phyloP scores from a whole-genome alignment of 2,888 invertebrate species.

The Gnatocerus cornutus region DNA sequence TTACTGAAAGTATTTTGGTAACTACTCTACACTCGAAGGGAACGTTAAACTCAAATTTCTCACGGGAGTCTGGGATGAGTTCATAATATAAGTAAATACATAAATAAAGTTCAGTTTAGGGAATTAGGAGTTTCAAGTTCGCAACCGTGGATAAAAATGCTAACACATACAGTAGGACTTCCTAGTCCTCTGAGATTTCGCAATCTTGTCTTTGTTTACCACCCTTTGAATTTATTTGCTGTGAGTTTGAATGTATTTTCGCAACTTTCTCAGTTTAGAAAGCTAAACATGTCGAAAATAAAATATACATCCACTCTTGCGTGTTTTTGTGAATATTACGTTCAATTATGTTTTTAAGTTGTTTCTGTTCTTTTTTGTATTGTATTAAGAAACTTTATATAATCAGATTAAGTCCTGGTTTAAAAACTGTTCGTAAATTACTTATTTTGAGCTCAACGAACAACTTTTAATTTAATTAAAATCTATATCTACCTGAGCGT shows the following conservation, averaged over 20 bases:
- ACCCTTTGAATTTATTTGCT: slow-evolving; percentile 42
- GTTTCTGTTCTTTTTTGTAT: too few relatives aligned
- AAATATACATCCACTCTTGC: too few relatives aligned
- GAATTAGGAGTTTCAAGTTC: slow-evolving; percentile 61
- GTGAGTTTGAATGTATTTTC: slow-evolving; percentile 43
- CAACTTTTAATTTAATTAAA: slow-evolving; percentile 56
- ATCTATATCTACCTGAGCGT: slow-evolving; percentile 29
- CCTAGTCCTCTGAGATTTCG: slow-evolving; percentile 34
- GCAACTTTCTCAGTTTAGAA: too few relatives aligned
- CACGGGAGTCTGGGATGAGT: slow-evolving; percentile 60
- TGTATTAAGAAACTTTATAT: not conserved
- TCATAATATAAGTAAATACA: slow-evolving; percentile 58
- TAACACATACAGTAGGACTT: slow-evolving; percentile 55
- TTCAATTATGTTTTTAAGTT: too few relatives aligned
- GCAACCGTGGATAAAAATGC: slow-evolving; percentile 57
- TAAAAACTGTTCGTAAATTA: slow-evolving; percentile 55
- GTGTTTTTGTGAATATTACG: too few relatives aligned
- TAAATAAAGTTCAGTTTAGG: slow-evolving; percentile 61
- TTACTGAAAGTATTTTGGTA: too few relatives aligned
- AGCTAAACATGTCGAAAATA: too few relatives aligned
- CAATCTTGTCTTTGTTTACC: slow-evolving; percentile 44
- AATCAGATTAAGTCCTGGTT: not conserved
- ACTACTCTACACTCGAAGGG: not conserved
- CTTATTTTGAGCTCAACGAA: slow-evolving; percentile 55
- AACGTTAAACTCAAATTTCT: slow-evolving; percentile 58